Evolutionary conservation across 2,888 invertebrate species (phyloP).

Genomic region (Platycheirus rosarum): DNA sequence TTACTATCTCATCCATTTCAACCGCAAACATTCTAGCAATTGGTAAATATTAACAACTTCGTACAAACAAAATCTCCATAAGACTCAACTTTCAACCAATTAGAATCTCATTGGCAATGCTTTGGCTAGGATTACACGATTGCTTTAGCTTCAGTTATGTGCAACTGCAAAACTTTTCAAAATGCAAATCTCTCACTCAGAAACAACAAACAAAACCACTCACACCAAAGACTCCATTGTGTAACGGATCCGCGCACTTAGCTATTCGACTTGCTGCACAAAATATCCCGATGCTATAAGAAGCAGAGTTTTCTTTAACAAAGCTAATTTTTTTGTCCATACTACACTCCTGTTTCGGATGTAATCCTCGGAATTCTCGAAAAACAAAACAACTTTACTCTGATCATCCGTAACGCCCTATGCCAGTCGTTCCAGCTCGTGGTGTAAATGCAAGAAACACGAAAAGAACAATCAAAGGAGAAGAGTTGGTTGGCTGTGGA

Average conservation of each 20-base stretch:
- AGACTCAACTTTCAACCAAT: slow-evolving; percentile 66
- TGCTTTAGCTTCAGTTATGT: slow-evolving; percentile 14
- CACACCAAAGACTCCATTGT: slow-evolving; percentile 5
- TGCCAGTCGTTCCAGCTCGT: neutral
- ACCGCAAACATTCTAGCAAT: slow-evolving; percentile 3
- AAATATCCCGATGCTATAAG: slow-evolving; percentile 8
- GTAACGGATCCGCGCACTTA: slow-evolving; percentile 48
- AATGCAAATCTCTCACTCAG: slow-evolving; percentile 57
- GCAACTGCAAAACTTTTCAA: slow-evolving; percentile 49
- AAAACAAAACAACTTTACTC: slow-evolving; percentile 46
- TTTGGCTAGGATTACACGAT: slow-evolving; percentile 65
- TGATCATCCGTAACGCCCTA: slow-evolving; percentile 53
- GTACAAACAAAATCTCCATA: slow-evolving; percentile 50
- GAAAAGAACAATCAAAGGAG: slow-evolving; percentile 52
- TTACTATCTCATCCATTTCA: neutral
- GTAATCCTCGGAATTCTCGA: slow-evolving; percentile 52
- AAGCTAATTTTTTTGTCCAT: neutral
- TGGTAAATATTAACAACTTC: slow-evolving; percentile 63
- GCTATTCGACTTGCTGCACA: slow-evolving; percentile 5
- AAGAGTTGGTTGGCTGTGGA: neutral
- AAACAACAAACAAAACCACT: slow-evolving; percentile 20
- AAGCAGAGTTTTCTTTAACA: slow-evolving; percentile 9
- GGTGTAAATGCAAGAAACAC: slow-evolving; percentile 58
- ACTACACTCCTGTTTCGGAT: slow-evolving; percentile 46
- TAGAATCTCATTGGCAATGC: slow-evolving; percentile 71